Conservation (phyloP, 2,113 vertebrate genomes). For the Gymnarchus niloticus region DNA sequence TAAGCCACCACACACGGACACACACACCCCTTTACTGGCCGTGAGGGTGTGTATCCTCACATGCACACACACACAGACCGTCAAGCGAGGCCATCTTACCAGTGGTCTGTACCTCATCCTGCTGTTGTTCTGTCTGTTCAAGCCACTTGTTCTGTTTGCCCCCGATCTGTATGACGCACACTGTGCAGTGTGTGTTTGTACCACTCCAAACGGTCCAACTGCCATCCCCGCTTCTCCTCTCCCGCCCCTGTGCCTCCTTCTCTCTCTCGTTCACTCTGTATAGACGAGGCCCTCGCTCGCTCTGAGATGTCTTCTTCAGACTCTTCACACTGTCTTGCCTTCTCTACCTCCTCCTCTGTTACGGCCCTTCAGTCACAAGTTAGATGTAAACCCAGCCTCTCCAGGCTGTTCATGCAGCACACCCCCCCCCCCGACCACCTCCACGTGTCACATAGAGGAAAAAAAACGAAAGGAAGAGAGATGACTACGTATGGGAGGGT, state of each 20-base stretch:
- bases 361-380: neutral
- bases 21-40: neutral
- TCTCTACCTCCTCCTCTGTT: neutral
- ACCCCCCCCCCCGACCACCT: neutral
- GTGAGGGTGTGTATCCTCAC: neutral
- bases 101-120: neutral
- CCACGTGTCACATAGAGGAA: neutral
- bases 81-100: conserved; percentile 9
- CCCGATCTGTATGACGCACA: neutral
- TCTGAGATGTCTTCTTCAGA: no score
- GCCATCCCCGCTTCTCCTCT: neutral
- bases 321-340: neutral
- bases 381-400: neutral
- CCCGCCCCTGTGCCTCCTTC: neutral
- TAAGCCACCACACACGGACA: neutral
- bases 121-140: neutral
- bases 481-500: neutral
- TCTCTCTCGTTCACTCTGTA: neutral
- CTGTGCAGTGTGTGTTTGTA: neutral
- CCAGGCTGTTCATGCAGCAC: neutral
- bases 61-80: neutral
- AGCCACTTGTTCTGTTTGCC: neutral
- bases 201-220: neutral
- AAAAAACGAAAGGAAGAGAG: neutral
- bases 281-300: neutral